phyloP scores from a whole-genome alignment of 2,113 vertebrate genomes.

The Genyomyrus donnyi region DNA sequence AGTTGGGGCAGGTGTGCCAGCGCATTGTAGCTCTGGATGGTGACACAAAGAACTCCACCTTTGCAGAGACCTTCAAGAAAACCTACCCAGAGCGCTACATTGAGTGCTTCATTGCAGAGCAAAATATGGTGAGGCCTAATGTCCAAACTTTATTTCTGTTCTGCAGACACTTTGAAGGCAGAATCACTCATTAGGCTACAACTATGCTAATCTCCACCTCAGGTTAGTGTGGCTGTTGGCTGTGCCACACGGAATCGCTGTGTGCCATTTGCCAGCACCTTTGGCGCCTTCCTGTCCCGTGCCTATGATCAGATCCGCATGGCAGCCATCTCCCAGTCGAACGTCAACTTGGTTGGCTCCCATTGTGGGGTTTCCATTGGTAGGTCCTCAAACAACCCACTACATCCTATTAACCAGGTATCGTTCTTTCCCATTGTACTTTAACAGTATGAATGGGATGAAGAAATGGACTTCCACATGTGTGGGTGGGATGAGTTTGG shows the following conservation, averaged over 20 bases:
- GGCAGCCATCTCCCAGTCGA: conserved; percentile 76
- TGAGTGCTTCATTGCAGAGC: conserved; percentile 77
- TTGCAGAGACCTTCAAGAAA: conserved; percentile 69
- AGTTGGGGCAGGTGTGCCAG: conserved; percentile 59
- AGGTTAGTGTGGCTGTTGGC: conserved; percentile 77
- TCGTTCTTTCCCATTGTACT: background rate
- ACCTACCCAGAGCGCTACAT: conserved; percentile 72
- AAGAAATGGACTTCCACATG: background rate
- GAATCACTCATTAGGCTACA: background rate
- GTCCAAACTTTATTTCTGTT: background rate
- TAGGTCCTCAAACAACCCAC: conserved; percentile 41
- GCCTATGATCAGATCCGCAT: conserved; percentile 81
- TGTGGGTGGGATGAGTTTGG: background rate
- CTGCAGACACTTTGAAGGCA: background rate
- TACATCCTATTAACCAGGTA: background rate
- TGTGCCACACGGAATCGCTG: conserved; percentile 67
- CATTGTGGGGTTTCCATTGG: conserved; percentile 75
- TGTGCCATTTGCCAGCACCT: conserved; percentile 70
- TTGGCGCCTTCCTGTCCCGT: conserved; percentile 68
- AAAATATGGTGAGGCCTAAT: conserved; percentile 67
- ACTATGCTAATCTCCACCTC: background rate
- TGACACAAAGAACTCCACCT: conserved; percentile 79
- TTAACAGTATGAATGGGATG: background rate
- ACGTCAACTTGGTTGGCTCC: conserved; percentile 74
- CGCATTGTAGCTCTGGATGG: conserved; percentile 71